Conservation (phyloP, 1,140 invertebrate species). For the Caenorhabditis inopinata region DNA sequence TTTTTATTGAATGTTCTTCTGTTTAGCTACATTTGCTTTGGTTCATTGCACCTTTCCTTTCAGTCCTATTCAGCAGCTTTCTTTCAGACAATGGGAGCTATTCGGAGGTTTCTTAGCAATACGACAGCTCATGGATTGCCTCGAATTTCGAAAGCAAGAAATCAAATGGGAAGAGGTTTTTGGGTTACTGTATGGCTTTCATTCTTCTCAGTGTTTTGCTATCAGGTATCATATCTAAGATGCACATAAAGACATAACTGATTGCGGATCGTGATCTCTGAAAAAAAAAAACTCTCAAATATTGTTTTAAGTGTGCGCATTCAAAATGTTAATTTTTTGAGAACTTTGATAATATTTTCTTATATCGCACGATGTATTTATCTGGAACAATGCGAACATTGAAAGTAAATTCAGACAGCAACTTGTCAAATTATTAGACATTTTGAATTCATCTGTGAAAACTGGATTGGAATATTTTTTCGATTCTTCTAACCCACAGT, state of each 20-base stretch:
- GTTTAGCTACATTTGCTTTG: neutral
- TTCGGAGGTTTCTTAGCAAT: constrained; percentile 11
- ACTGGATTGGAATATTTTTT: too few species aligned
- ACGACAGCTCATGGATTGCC: constrained; percentile 35
- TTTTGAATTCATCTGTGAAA: too few species aligned
- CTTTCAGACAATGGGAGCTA: constrained; percentile 5
- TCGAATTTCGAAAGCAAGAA: constrained; percentile 29
- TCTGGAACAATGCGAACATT: too few species aligned
- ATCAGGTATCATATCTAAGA: too few species aligned
- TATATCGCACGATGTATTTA: too few species aligned
- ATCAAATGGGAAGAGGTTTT: constrained; percentile 17
- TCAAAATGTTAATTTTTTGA: too few species aligned
- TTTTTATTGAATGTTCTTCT: neutral
- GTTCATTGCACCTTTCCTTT: neutral
- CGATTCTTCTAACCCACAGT: too few species aligned
- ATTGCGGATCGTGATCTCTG: neutral
- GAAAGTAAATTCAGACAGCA: too few species aligned
- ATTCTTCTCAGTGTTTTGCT: neutral
- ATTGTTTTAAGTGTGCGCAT: too few species aligned
- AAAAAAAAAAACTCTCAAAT: neutral
- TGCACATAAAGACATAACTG: too few species aligned
- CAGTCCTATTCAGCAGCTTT: neutral
- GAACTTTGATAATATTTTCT: too few species aligned
- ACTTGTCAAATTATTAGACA: too few species aligned
- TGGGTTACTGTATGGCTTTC: constrained; percentile 1